Evolutionary conservation across 2,113 vertebrate genomes (phyloP).

Genomic region (Chlorocebus sabaeus): DNA sequence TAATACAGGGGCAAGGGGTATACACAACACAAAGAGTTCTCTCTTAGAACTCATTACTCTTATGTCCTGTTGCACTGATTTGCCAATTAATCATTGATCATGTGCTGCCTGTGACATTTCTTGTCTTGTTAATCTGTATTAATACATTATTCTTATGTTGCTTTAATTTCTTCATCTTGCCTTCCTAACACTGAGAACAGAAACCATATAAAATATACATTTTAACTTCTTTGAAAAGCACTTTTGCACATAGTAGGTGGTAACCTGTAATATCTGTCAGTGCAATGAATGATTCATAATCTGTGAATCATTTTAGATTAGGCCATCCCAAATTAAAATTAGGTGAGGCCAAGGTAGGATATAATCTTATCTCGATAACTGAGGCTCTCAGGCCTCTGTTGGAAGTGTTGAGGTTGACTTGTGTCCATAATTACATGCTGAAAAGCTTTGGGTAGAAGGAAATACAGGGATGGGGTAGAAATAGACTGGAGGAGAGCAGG

Average conservation of each 20-base stretch:
- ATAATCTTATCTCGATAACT: neutral
- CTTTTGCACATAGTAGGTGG: neutral
- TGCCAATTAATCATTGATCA: conserved; percentile 30
- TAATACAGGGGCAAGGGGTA: neutral
- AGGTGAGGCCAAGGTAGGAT: neutral
- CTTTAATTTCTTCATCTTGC: neutral
- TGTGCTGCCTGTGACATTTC: neutral
- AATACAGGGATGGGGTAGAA: neutral
- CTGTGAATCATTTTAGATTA: neutral
- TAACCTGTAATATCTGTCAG: neutral
- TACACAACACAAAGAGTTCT: neutral
- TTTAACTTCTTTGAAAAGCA: neutral
- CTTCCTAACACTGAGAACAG: neutral
- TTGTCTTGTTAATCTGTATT: conserved; percentile 2
- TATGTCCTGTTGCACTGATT: conserved; percentile 38
- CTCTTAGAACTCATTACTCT: conserved; percentile 24
- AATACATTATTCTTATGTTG: neutral
- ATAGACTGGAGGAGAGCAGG: neutral
- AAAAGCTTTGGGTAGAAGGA: conserved; percentile 10
- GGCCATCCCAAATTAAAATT: neutral
- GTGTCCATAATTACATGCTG: neutral
- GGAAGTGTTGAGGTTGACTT: neutral
- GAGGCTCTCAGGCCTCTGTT: neutral
- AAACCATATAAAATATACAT: neutral
- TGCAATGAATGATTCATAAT: neutral